Conservation (phyloP, 2,113 vertebrate genomes). For the Lagenorhynchus albirostris region DNA sequence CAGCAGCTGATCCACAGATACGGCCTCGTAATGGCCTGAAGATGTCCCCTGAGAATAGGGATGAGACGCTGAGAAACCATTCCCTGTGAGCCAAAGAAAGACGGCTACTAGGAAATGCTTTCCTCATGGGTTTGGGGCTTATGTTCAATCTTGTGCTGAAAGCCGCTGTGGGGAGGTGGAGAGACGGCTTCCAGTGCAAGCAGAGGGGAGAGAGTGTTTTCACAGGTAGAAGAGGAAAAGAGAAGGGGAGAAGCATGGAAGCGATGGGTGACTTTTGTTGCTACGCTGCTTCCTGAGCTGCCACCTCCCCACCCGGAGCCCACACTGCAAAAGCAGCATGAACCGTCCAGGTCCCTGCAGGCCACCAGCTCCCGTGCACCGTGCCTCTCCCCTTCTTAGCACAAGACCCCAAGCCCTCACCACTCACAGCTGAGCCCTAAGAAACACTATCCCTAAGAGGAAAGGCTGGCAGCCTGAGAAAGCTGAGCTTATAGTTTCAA, state of each 20-base stretch:
- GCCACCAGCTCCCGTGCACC: not conserved
- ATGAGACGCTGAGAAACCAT: not conserved
- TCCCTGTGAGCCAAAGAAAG: not conserved
- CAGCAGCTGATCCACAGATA: conserved; percentile 8
- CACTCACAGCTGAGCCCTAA: not conserved
- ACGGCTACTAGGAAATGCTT: not conserved
- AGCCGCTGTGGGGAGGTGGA: not conserved
- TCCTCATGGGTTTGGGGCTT: not conserved
- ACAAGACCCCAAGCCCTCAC: not conserved
- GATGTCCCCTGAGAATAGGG: conserved; percentile 39
- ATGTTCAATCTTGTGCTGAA: not conserved
- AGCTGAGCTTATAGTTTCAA: not conserved
- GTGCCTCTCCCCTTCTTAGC: not conserved
- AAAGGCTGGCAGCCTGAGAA: not conserved
- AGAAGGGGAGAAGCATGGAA: not conserved
- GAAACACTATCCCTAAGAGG: not conserved
- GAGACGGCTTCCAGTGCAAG: not conserved
- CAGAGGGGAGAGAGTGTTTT: not conserved
- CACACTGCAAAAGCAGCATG: fast-evolving
- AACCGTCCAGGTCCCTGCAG: not conserved
- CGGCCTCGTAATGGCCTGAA: not conserved
- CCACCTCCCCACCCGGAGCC: not conserved
- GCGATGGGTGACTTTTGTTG: not conserved
- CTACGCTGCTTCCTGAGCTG: not conserved
- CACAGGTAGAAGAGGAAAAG: not conserved